Percentiles rank a stretch among this genome's conserved stretches.
These are phyloP conservation scores for Melospiza georgiana DNA, from an alignment of 2,113 vertebrate genomes.

Conservation along the genomic window DNA sequence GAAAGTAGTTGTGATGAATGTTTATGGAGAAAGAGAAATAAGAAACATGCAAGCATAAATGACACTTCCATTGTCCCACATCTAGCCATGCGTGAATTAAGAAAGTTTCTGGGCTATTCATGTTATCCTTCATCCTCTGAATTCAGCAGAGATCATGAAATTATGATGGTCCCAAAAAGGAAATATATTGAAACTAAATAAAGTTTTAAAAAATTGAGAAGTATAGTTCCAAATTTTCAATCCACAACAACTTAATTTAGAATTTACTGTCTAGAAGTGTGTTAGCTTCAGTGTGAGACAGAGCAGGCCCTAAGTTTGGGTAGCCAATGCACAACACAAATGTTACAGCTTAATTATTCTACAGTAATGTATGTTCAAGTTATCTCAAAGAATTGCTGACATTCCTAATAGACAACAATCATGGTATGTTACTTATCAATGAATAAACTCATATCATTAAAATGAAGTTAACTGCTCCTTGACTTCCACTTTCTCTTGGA, in stretches of 20 bases:
- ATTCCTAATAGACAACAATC: not conserved
- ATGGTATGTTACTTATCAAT: not conserved
- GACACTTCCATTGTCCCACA: not conserved
- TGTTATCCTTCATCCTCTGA: not conserved
- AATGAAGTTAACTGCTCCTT: not conserved
- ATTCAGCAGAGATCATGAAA: not conserved
- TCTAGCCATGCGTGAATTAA: not conserved
- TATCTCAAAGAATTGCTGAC: not conserved
- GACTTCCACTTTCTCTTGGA: conserved; percentile 14
- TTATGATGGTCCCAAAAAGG: not conserved
- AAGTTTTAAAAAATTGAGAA: not conserved
- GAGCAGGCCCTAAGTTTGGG: not conserved
- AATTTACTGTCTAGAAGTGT: not conserved
- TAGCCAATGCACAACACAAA: not conserved
- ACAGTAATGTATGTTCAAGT: not conserved
- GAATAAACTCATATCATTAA: not conserved
- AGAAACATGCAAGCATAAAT: not conserved
- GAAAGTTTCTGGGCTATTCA: not conserved
- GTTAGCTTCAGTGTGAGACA: not conserved
- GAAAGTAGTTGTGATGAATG: not conserved
- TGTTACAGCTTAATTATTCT: not conserved
- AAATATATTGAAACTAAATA: not conserved
- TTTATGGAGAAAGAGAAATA: not conserved
- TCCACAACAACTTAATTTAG: not conserved
- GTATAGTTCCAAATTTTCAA: not conserved